A percentile compares a stretch with the other conserved stretches of the same genome.
Evolutionary conservation across 2,797 vertebrate species (phyloP).

Genomic region (Brotula barbata): DNA sequence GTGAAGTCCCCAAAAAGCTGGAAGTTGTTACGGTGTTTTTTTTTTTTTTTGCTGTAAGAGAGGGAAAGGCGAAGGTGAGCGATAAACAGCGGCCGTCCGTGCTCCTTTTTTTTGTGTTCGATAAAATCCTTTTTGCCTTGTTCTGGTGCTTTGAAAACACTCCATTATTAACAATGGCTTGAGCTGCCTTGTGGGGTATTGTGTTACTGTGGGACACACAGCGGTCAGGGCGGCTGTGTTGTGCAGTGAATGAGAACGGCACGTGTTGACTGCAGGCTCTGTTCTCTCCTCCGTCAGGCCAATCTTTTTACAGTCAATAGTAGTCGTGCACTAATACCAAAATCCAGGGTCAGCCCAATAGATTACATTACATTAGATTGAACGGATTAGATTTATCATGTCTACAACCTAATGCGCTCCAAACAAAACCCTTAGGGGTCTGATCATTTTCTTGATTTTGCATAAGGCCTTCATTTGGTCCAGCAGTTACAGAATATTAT

Average conservation of each 20-base stretch:
- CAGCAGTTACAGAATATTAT: no score
- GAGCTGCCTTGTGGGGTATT: constrained; percentile 10
- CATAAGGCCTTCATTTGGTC: no score
- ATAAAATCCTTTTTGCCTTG: constrained; percentile 49
- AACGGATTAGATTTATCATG: no score
- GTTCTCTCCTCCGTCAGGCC: constrained; percentile 60
- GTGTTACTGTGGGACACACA: constrained; percentile 23
- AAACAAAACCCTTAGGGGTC: no score
- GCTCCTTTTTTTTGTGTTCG: background rate
- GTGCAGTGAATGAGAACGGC: constrained; percentile 39
- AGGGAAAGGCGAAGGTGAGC: constrained; percentile 25
- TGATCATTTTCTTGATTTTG: no score
- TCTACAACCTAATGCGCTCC: no score
- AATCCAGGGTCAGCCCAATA: background rate
- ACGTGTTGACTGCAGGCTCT: constrained; percentile 64
- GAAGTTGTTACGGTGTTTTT: constrained; percentile 54
- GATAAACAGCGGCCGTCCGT: no score
- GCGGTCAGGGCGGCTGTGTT: constrained; percentile 39
- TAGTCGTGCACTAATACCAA: constrained; percentile 26
- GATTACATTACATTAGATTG: no score
- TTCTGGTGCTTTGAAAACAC: constrained; percentile 46
- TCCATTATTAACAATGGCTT: constrained; percentile 22
- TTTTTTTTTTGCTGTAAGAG: constrained; percentile 47
- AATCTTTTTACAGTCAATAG: constrained; percentile 43
- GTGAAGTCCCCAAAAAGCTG: constrained; percentile 1